Evolutionary conservation across 2,797 vertebrate genomes (phyloP), one percentile per base, ranked within the genome.

Genomic region (Kryptopterus vitreolus): DNA sequence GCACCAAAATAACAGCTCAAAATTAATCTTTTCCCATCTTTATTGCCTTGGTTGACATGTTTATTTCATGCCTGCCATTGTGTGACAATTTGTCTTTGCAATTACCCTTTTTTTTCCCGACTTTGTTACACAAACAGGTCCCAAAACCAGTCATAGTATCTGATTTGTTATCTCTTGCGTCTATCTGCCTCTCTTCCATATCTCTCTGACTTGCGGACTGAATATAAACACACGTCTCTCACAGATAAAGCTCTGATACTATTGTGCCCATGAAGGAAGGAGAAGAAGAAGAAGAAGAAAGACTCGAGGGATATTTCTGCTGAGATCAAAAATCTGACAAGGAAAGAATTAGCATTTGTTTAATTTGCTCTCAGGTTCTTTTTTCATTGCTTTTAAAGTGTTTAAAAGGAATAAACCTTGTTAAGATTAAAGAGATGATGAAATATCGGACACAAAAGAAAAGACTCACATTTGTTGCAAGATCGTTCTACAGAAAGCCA

Each of bases 151-250:
- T 88, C 85, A 87, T 87, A 89, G 85, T 90, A 94, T 93, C 91
- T 91, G 92, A 94, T 94, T 92, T 92, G 89, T 89, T 95, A 94
- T 95, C 94, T 93, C 88, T 93, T 91, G 94, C 93, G 92, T 93
- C 89, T 92, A 95, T 94, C 93, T 94, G 93, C 93, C 91, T 92
- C 91, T 92, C 90, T 88, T 86, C 43, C 90, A 90, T 90, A 92
- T 92, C 92, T 92, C 86, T 86, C 87, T 90, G 87, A 92, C 94
- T 93, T 84, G 83, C 81, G 90, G 94, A 91, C 91, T 94, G 92
- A 89, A 93, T 93, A 92, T 93, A 93, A 92, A 91, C 92, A 52
- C 46, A 11, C 31, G 3, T 62, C 35, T 77, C 86, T 73, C 52
- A 22, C n/a, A 77, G 83, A 93, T 92, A 91, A 90, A 91, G 88